phyloP scores from a whole-genome alignment of 2,797 vertebrate species.

The Silurus aristotelis region DNA sequence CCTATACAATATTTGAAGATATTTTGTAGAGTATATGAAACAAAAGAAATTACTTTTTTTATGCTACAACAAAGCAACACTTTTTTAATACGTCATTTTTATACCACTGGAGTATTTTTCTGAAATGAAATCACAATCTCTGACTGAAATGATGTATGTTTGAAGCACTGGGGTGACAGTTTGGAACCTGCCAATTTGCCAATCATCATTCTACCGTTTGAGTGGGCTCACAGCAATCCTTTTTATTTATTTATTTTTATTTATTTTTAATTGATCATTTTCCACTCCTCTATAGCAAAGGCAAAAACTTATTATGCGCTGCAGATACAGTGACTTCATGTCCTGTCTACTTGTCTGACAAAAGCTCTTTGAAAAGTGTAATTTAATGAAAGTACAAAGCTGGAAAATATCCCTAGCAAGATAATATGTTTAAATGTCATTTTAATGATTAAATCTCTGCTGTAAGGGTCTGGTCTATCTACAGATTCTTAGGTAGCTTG shows the following conservation, averaged over 20 bases:
- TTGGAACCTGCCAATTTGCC: conserved; percentile 14
- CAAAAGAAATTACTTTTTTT: no score
- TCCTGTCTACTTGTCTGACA: conserved; percentile 30
- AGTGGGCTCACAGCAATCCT: conserved; percentile 26
- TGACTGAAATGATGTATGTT: background rate
- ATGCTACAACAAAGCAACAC: background rate
- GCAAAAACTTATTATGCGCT: conserved; percentile 6
- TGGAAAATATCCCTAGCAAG: conserved; percentile 36
- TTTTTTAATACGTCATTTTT: background rate
- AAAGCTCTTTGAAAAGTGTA: conserved; percentile 33
- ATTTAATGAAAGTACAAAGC: conserved; percentile 45
- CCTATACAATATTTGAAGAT: no score
- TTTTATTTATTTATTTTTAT: background rate
- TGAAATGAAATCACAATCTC: no score
- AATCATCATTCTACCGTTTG: conserved; percentile 12
- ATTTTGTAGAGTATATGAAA: no score
- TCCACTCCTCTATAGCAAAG: conserved; percentile 33
- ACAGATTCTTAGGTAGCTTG: background rate
- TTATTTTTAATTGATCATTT: conserved; percentile 25
- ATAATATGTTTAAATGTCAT: conserved; percentile 37
- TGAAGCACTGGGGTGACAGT: background rate
- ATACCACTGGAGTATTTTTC: background rate
- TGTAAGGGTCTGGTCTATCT: conserved; percentile 20
- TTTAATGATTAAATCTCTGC: conserved; percentile 42
- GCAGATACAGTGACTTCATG: conserved; percentile 6